A percentile compares a stretch with the other conserved stretches of the same genome.
Conservation (phyloP, 1,140 invertebrate species). For the Drosophila tropicalis region DNA sequence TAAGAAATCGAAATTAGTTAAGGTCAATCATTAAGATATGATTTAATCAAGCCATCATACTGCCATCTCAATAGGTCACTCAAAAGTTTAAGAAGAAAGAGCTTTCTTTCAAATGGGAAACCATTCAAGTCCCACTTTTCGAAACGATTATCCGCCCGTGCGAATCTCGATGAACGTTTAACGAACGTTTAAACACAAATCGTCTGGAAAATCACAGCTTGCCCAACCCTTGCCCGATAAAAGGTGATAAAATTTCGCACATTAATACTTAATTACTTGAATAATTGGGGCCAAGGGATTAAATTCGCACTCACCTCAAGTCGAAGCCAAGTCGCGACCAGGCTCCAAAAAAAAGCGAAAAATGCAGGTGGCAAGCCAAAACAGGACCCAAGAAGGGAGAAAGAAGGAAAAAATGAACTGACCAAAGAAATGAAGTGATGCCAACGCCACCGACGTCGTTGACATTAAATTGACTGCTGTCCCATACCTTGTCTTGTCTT, state of each 20-base stretch:
- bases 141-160: neutral
- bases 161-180: conserved; percentile 38
- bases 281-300: conserved; percentile 79
- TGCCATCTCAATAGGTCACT: too few relatives aligned
- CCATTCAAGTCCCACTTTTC: neutral
- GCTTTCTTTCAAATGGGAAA: neutral
- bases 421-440: conserved; percentile 66
- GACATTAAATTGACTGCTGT: conserved; percentile 64
- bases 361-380: conserved; percentile 61
- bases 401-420: neutral
- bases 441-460: conserved; percentile 79
- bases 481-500: conserved; percentile 47
- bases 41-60: neutral
- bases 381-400: conserved; percentile 21
- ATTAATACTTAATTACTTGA: conserved; percentile 81
- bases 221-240: conserved; percentile 45
- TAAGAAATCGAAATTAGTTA: conserved; percentile 1
- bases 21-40: conserved; percentile 1
- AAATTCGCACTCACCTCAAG: conserved; percentile 64
- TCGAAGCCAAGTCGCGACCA: conserved; percentile 19
- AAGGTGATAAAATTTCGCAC: conserved; percentile 80
- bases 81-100: too few relatives aligned
- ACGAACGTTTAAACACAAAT: conserved; percentile 69
- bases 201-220: conserved; percentile 75
- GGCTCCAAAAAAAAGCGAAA: neutral